Evolutionary conservation across 2,888 invertebrate genomes (phyloP).

Genomic region (Amblyjoppa proteus): DNA sequence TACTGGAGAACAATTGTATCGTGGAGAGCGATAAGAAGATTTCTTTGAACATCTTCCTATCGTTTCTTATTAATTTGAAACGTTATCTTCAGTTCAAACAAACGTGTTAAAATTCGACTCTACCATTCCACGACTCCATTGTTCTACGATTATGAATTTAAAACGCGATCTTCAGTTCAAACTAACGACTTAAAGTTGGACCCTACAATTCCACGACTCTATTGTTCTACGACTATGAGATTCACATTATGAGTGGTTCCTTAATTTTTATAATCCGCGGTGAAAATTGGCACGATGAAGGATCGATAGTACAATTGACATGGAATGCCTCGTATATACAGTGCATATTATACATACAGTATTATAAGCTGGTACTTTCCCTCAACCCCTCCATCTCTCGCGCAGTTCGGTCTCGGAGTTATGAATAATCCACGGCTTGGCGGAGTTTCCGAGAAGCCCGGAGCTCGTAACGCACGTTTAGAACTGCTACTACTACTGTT

Average conservation of each 20-base stretch:
- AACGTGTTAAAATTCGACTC: too few relatives aligned
- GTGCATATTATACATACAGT: slow-evolving; percentile 9
- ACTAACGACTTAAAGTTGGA: too few relatives aligned
- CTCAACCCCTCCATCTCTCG: background rate
- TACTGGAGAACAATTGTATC: too few relatives aligned
- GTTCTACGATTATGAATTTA: too few relatives aligned
- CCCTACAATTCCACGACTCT: too few relatives aligned
- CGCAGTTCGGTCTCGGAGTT: slow-evolving; percentile 27
- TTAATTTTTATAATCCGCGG: background rate
- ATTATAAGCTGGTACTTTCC: slow-evolving; percentile 44
- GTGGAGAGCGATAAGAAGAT: too few relatives aligned
- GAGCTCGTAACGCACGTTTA: slow-evolving; percentile 60
- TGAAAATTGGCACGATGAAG: background rate
- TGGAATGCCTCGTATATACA: slow-evolving; percentile 2
- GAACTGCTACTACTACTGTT: slow-evolving; percentile 42
- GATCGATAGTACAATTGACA: background rate
- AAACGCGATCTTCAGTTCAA: too few relatives aligned
- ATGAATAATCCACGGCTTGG: slow-evolving; percentile 59
- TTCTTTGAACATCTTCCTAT: too few relatives aligned
- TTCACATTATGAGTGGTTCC: background rate
- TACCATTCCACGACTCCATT: too few relatives aligned
- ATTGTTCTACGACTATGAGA: background rate
- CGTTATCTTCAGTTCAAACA: too few relatives aligned
- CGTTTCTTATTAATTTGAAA: too few relatives aligned
- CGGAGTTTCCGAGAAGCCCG: slow-evolving; percentile 54